Conservation (phyloP, 2,888 invertebrate species). For the Noctua janthina region DNA sequence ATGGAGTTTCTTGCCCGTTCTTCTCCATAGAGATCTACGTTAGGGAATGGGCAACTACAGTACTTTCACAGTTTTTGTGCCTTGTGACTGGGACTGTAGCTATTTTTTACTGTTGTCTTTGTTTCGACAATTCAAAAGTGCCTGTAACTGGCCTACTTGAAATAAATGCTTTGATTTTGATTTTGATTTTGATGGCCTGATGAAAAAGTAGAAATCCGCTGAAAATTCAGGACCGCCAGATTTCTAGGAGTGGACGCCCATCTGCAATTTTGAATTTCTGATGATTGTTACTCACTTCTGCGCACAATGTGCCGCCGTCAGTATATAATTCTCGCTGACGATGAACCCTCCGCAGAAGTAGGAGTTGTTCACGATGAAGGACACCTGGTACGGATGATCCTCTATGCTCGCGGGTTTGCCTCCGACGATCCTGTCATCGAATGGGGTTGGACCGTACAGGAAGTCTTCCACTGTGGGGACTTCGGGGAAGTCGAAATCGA, state of each 20-base stretch:
- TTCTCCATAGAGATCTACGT: too few relatives aligned
- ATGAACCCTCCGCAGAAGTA: slow-evolving; percentile 88
- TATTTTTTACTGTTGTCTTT: too few relatives aligned
- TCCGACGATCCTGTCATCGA: slow-evolving; percentile 82
- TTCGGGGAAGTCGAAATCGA: slow-evolving; percentile 55
- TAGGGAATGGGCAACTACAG: too few relatives aligned
- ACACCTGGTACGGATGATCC: slow-evolving; percentile 86
- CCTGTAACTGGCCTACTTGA: too few relatives aligned
- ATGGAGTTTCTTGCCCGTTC: too few relatives aligned
- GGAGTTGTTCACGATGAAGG: slow-evolving; percentile 82
- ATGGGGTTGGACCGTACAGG: slow-evolving; percentile 58
- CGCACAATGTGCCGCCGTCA: slow-evolving; percentile 89
- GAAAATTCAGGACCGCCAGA: too few relatives aligned
- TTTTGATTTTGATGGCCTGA: too few relatives aligned
- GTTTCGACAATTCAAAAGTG: too few relatives aligned
- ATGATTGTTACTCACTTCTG: slow-evolving; percentile 77
- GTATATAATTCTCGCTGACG: slow-evolving; percentile 82
- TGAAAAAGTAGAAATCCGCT: too few relatives aligned
- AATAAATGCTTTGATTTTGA: too few relatives aligned
- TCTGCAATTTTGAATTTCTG: not conserved
- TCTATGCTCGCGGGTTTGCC: slow-evolving; percentile 82
- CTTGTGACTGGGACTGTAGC: too few relatives aligned
- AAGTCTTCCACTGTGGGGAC: slow-evolving; percentile 65
- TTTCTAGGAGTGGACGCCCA: not conserved
- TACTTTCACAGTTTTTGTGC: too few relatives aligned